Evolutionary conservation across 53 echinoderm and acorn worm species (phyloP), one percentile per base, ranked within the genome.

Genomic region (Echinometra lucunter): DNA sequence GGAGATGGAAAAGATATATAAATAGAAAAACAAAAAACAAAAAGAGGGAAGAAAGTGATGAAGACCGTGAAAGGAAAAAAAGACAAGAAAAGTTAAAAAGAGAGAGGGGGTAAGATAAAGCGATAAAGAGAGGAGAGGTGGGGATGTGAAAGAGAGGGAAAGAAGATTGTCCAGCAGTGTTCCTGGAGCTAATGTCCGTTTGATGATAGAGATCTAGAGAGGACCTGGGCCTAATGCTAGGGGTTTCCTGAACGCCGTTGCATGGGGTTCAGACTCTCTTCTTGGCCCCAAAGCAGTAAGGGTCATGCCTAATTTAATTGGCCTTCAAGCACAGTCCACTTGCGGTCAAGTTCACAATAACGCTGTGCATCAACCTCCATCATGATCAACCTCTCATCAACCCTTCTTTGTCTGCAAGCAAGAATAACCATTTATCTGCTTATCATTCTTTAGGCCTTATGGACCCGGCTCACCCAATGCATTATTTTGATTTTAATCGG

Each of bases 161-260:
- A 11, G 42, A 12, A 78, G 78, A 78, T 42, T 78, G 38, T 78
- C 78, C 78, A 78, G 38, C 42, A 78, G 78, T 40, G 38, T 19
- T 40, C 23, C 42, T 40, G 35, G 72, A 35, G 6, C 72, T 72
- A 23, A 78, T 42, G 78, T 78, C 78, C 38, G 78, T 78, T 42
- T 42, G 78, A 75, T 75, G 75, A 78, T 78, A 78, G 78, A 32
- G 78, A 78, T 78, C 78, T 78, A 40, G 42, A 72, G 78, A 78
- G 78, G 78, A 78, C 38, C 78, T 78, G 78, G 78, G 15, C 42
- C 17, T 78, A 78, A 78, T 40, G 18, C 42, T 42, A 78, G 40
- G 78, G 21, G 38, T 38, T 78, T 78, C 78, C 78, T 78, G 78
- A 38, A 78, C 38, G 78, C 78, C 78, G 42, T 15, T 35, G 72